phyloP scores from a whole-genome alignment of 2,797 vertebrate species.

The Lateolabrax maculatus region DNA sequence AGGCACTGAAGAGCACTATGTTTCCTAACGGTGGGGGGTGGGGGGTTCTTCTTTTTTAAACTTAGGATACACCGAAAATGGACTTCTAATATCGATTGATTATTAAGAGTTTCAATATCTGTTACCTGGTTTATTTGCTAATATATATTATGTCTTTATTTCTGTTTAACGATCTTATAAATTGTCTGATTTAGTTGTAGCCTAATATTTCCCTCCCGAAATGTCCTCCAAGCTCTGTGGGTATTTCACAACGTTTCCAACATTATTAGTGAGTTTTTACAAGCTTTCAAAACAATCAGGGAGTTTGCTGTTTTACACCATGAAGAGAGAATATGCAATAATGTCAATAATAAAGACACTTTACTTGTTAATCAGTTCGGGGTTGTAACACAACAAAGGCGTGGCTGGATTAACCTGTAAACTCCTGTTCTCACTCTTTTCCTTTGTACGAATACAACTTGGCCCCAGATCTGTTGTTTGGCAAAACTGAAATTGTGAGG shows the following conservation, averaged over 20 bases:
- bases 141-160: constrained; percentile 6
- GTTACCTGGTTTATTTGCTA: constrained; percentile 20
- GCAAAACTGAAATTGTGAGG: not conserved
- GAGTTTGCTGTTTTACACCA: constrained; percentile 33
- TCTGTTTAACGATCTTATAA: constrained; percentile 3
- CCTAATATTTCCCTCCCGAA: not conserved
- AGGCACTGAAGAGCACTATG: constrained; percentile 30
- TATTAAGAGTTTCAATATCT: not conserved
- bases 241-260: not conserved
- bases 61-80: not conserved
- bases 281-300: constrained; percentile 51
- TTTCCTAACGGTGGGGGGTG: constrained; percentile 16
- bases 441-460: not conserved
- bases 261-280: not conserved
- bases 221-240: constrained; percentile 13
- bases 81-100: not conserved
- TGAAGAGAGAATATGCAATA: constrained; percentile 60
- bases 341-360: constrained; percentile 7
- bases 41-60: constrained; percentile 5
- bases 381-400: not conserved
- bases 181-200: constrained; percentile 15
- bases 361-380: not conserved
- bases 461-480: not conserved
- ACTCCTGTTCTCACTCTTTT: not conserved
- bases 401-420: not conserved